Percentiles rank a stretch among this genome's conserved stretches.
phyloP scores from a whole-genome alignment of 1,140 invertebrate species.

The Papilio dardanus region DNA sequence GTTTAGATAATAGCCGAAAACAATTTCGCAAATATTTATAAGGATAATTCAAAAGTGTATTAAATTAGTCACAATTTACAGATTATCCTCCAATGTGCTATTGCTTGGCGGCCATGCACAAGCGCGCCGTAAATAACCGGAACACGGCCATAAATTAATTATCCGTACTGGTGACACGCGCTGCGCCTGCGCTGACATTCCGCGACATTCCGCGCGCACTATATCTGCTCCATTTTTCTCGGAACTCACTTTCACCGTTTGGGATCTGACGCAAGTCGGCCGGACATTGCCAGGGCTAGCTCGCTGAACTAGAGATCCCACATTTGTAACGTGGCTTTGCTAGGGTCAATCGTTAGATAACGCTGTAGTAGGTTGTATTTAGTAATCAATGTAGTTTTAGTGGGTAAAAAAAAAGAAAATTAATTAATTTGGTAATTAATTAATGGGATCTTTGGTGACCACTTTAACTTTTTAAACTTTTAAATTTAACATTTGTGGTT shows the following conservation, averaged over 20 bases:
- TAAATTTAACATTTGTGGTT: too few species aligned
- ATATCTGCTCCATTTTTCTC: slow-evolving; percentile 32
- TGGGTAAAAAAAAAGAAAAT: too few species aligned
- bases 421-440: too few species aligned
- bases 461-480: too few species aligned
- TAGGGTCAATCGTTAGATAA: background rate
- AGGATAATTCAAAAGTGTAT: too few species aligned
- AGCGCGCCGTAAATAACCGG: slow-evolving; percentile 30
- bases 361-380: too few species aligned
- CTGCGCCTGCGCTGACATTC: slow-evolving; percentile 27
- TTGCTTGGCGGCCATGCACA: background rate
- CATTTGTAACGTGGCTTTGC: background rate
- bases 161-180: slow-evolving; percentile 28
- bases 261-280: slow-evolving; percentile 34
- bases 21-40: too few species aligned
- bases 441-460: too few species aligned
- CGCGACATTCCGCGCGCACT: slow-evolving; percentile 16
- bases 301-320: background rate
- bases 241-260: slow-evolving; percentile 35
- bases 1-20: background rate
- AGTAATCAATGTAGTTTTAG: too few species aligned
- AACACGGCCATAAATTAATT: slow-evolving; percentile 36
- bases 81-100: background rate
- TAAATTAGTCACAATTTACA: background rate
- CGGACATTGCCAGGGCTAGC: slow-evolving; percentile 20